Evolutionary conservation across 2,113 vertebrate species (phyloP).

Genomic region (Dasypus novemcinctus): DNA sequence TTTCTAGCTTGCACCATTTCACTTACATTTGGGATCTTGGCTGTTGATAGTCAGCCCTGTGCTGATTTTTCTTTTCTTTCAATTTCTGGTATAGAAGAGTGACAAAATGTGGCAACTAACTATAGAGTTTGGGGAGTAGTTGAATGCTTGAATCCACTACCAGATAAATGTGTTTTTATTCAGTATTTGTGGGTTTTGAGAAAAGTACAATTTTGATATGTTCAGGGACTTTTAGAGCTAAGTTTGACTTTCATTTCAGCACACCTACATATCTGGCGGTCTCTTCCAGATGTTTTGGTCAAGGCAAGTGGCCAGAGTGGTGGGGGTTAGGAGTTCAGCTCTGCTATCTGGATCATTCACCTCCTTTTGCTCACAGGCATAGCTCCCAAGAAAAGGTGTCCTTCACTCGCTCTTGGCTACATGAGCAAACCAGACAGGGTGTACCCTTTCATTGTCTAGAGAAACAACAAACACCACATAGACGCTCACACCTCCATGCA

Average conservation of each 20-base stretch:
- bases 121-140: neutral
- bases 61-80: conserved; percentile 27
- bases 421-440: neutral
- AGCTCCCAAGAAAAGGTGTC: neutral
- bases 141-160: neutral
- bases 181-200: neutral
- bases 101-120: neutral
- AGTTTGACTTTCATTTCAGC: neutral
- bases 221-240: neutral
- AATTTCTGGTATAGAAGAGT: neutral
- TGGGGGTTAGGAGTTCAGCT: neutral
- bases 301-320: neutral
- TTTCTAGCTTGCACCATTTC: neutral
- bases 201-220: neutral
- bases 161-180: neutral
- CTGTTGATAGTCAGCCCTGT: neutral
- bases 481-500: neutral
- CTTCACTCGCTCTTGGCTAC: neutral
- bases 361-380: neutral
- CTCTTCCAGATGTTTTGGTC: neutral
- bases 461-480: neutral
- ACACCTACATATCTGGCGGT: neutral
- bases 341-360: neutral
- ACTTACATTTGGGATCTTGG: neutral
- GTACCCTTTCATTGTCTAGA: neutral